Evolutionary conservation across 2,888 invertebrate species (phyloP).

Genomic region (Drosophila borborema): DNA sequence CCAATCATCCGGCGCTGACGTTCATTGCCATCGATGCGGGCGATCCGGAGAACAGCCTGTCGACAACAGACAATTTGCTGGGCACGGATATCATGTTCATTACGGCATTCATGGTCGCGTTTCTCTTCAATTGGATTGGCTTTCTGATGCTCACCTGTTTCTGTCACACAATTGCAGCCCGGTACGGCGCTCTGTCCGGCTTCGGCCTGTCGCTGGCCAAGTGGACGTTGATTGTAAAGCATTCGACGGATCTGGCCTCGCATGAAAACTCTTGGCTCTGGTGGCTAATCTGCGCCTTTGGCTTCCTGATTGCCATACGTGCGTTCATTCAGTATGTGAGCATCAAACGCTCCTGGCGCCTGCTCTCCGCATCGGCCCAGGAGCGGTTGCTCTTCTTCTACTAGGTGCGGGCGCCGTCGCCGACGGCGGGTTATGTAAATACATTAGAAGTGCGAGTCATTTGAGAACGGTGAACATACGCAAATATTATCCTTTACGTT

Average conservation of each 20-base stretch:
- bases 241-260: conserved; percentile 94
- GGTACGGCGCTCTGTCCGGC: conserved; percentile 96
- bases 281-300: conserved; percentile 97
- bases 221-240: conserved; percentile 97
- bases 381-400: conserved; percentile 95
- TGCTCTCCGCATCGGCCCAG: conserved; percentile 93
- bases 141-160: conserved; percentile 96
- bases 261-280: conserved; percentile 96
- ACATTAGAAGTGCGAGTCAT: conserved; percentile 52
- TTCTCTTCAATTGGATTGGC: conserved; percentile 98
- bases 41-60: conserved; percentile 90
- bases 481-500: conserved; percentile 27
- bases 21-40: conserved; percentile 91
- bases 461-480: conserved; percentile 25
- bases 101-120: conserved; percentile 97
- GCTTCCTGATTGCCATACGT: conserved; percentile 93
- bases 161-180: conserved; percentile 96
- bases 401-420: conserved; percentile 84
- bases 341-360: conserved; percentile 95
- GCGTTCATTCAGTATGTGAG: conserved; percentile 95
- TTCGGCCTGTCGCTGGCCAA: conserved; percentile 97
- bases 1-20: conserved; percentile 87
- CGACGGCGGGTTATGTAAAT: conserved; percentile 57
- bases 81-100: conserved; percentile 98
- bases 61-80: conserved; percentile 92